These are phyloP conservation scores for Plagodis dolabraria DNA, from an alignment of 2,888 invertebrate species.

Conservation along the genomic window DNA sequence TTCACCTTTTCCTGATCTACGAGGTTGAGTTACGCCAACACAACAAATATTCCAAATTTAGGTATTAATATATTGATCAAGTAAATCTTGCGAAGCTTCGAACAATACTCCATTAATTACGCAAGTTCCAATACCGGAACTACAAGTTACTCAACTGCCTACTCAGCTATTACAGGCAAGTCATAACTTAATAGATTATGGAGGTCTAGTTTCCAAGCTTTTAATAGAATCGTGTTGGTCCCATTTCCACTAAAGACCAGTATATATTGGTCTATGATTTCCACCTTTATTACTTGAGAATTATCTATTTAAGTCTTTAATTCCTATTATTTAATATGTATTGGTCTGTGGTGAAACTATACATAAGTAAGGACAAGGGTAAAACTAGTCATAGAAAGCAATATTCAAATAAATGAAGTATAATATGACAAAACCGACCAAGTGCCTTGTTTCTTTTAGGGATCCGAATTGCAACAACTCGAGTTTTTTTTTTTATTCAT, in stretches of 20 bases:
- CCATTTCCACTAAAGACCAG: slow-evolving; percentile 1
- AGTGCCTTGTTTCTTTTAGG: too few species aligned
- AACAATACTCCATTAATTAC: slow-evolving; percentile 27
- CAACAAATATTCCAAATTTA: background rate
- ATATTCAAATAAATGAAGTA: too few species aligned
- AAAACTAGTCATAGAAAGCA: too few species aligned
- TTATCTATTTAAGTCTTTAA: background rate
- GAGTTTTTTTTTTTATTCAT: too few species aligned
- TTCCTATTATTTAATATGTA: too few species aligned
- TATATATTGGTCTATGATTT: background rate
- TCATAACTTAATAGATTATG: slow-evolving; percentile 33
- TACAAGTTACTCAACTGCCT: slow-evolving; percentile 26
- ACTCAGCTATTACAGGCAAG: slow-evolving; percentile 24
- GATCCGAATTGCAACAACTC: too few species aligned
- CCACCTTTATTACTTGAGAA: background rate
- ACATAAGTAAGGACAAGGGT: too few species aligned
- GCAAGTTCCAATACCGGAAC: slow-evolving; percentile 27
- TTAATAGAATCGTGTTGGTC: slow-evolving; percentile 2
- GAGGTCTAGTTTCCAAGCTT: slow-evolving; percentile 17
- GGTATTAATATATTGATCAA: slow-evolving; percentile 15
- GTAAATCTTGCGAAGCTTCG: slow-evolving; percentile 19
- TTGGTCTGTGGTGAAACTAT: too few species aligned
- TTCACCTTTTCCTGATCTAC: too few species aligned
- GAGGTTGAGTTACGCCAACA: too few species aligned
- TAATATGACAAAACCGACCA: too few species aligned